phyloP scores from a whole-genome alignment of 1,140 invertebrate species.

The Drosophila kanapiae region DNA sequence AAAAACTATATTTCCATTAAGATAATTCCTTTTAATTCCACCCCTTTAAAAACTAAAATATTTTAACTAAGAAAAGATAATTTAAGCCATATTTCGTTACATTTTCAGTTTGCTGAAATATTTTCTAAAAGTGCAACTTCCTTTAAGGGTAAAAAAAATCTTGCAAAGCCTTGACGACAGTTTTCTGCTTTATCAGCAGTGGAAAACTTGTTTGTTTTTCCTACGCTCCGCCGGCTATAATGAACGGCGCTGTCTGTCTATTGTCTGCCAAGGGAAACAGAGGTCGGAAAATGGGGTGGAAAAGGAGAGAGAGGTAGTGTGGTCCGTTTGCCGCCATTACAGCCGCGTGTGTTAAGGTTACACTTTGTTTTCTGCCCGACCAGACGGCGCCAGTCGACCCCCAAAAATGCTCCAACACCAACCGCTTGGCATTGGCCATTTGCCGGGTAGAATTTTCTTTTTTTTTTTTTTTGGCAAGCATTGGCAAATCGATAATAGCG shows the following conservation, averaged over 20 bases:
- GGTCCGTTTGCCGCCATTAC: constrained; percentile 9
- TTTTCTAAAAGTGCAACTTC: constrained; percentile 4
- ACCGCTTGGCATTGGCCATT: constrained; percentile 53
- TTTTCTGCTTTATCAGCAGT: constrained; percentile 75
- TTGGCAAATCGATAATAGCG: constrained; percentile 62
- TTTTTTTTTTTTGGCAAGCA: constrained; percentile 68
- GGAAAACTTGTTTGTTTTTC: constrained; percentile 74
- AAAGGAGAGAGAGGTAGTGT: not conserved
- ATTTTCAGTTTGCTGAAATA: not conserved
- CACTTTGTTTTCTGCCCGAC: constrained; percentile 66
- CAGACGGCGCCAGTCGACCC: constrained; percentile 68
- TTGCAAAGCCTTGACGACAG: constrained; percentile 58
- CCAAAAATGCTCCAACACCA: constrained; percentile 24
- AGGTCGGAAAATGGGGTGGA: constrained; percentile 4
- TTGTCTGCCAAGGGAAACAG: constrained; percentile 30
- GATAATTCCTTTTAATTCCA: too few relatives aligned
- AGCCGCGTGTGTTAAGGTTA: constrained; percentile 75
- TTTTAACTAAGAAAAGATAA: fast-evolving
- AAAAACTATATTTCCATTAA: too few relatives aligned
- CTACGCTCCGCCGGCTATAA: constrained; percentile 57
- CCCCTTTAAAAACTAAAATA: not conserved
- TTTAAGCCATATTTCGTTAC: too few relatives aligned
- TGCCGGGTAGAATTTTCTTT: not conserved
- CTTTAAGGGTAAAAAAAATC: constrained; percentile 5
- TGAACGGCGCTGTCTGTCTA: constrained; percentile 53